Percentiles rank a stretch among this genome's conserved stretches.
Conservation (phyloP, 2,888 invertebrate species). For the Oscheius sp. region DNA sequence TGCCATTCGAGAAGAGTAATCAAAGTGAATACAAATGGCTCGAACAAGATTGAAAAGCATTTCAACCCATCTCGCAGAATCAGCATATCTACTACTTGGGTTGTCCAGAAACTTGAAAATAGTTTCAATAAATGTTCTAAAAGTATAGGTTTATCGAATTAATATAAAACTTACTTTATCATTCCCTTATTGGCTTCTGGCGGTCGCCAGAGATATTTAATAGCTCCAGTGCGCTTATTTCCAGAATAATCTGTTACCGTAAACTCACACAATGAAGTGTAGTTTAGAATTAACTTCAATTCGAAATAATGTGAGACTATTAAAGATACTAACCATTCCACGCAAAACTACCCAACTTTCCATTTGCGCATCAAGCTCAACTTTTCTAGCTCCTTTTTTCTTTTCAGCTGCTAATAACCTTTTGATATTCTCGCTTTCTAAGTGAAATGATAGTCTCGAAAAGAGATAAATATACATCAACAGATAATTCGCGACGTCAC, state of each 20-base stretch:
- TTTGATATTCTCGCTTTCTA: slow-evolving; percentile 26
- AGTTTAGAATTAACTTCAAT: slow-evolving; percentile 15
- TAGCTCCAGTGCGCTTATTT: slow-evolving; percentile 14
- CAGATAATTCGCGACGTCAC: slow-evolving; percentile 8
- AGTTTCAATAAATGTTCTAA: slow-evolving; percentile 32
- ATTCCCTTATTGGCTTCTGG: slow-evolving; percentile 21
- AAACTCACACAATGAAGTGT: slow-evolving; percentile 13
- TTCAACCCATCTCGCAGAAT: slow-evolving; percentile 13
- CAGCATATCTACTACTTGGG: slow-evolving; percentile 24
- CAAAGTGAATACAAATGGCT: slow-evolving; percentile 29
- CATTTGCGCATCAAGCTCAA: slow-evolving; percentile 32
- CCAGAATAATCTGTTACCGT: slow-evolving; percentile 7
- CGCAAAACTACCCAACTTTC: slow-evolving; percentile 31
- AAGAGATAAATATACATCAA: slow-evolving; percentile 38
- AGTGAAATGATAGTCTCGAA: slow-evolving; percentile 14
- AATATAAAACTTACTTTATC: slow-evolving; percentile 13
- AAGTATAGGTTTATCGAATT: not conserved
- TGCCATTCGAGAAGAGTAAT: slow-evolving; percentile 31
- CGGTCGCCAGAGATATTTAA: slow-evolving; percentile 32
- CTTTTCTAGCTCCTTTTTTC: slow-evolving; percentile 18
- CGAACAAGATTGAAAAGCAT: slow-evolving; percentile 25
- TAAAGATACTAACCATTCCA: slow-evolving; percentile 21
- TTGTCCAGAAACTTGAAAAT: slow-evolving; percentile 35
- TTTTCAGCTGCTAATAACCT: slow-evolving; percentile 5
- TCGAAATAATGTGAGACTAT: not conserved